Evolutionary conservation across 2,797 vertebrate species (phyloP).

Genomic region (Chaetodon trifasciatus): DNA sequence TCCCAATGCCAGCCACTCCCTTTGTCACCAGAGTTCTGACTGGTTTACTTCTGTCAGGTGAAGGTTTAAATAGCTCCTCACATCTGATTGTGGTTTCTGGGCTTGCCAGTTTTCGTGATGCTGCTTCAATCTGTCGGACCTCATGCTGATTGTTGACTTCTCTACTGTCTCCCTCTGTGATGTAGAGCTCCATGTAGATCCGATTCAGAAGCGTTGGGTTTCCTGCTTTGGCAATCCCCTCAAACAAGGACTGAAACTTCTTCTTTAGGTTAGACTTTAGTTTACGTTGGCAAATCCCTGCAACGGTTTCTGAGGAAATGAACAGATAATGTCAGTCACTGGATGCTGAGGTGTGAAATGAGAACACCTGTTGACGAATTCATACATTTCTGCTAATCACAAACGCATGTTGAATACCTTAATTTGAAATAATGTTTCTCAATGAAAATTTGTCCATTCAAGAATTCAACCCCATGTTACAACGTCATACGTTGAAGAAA

Average conservation of each 20-base stretch:
- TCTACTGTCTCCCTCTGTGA: constrained; percentile 28
- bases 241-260: constrained; percentile 49
- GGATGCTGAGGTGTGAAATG: neutral
- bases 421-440: neutral
- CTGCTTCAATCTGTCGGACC: constrained; percentile 40
- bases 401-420: neutral
- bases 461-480: too few species aligned
- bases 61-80: constrained; percentile 46
- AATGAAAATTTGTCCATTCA: neutral
- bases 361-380: neutral
- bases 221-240: constrained; percentile 39
- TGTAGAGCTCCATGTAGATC: constrained; percentile 56
- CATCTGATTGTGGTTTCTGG: constrained; percentile 24
- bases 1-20: constrained; percentile 58
- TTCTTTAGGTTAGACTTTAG: constrained; percentile 42
- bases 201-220: constrained; percentile 34
- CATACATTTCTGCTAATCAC: neutral
- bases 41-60: constrained; percentile 11
- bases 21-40: constrained; percentile 54
- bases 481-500: neutral
- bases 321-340: constrained; percentile 1
- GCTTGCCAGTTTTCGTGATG: neutral
- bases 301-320: constrained; percentile 29
- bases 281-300: constrained; percentile 29
- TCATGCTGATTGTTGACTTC: constrained; percentile 37